Evolutionary conservation across 2,113 vertebrate genomes (phyloP).

Genomic region (Alligator mississippiensis): DNA sequence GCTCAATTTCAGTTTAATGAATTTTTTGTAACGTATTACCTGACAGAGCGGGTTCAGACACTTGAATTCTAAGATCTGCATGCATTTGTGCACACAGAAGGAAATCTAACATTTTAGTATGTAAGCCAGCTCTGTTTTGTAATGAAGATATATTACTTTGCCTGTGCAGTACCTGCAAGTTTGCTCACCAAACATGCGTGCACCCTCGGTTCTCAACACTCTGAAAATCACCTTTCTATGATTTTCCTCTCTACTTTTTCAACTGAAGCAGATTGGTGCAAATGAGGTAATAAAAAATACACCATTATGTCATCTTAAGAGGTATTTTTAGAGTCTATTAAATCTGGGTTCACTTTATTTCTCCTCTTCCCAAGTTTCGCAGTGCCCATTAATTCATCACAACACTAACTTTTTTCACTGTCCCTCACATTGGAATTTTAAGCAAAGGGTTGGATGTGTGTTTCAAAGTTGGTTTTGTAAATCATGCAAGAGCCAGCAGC

Average conservation of each 20-base stretch:
- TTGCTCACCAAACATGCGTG: background rate
- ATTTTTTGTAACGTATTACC: background rate
- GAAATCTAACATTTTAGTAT: too few relatives aligned
- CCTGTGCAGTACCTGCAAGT: background rate
- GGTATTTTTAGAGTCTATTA: background rate
- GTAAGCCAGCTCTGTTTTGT: background rate
- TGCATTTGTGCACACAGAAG: too few relatives aligned
- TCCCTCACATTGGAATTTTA: accelerated
- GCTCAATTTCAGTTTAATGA: accelerated
- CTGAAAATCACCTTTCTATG: too few relatives aligned
- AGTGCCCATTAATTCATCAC: background rate
- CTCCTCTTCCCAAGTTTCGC: background rate
- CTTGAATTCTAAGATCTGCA: background rate
- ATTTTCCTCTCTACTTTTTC: too few relatives aligned
- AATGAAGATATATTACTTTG: background rate
- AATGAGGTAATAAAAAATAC: background rate
- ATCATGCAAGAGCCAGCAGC: background rate
- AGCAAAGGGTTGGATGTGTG: background rate
- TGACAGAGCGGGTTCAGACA: background rate
- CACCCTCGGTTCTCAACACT: background rate
- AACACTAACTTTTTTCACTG: background rate
- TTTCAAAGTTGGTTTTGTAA: background rate
- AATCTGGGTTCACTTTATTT: background rate
- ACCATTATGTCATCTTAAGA: background rate
- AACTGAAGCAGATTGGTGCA: background rate